Percentiles rank a stretch among this genome's conserved stretches.
Evolutionary conservation across 2,888 invertebrate genomes (phyloP).

Genomic region (Abscondita cerata): DNA sequence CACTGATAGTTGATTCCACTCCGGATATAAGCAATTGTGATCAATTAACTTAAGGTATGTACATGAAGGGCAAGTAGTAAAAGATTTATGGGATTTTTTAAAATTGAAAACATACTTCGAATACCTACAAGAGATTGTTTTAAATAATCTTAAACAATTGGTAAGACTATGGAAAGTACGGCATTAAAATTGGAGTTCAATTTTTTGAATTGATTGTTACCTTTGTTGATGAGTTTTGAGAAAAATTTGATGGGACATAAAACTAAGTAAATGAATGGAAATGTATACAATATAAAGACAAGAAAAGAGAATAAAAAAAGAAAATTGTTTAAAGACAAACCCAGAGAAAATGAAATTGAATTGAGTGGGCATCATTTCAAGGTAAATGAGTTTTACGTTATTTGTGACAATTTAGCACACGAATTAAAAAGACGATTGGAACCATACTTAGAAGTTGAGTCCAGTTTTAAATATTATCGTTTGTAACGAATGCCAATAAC

Average conservation of each 20-base stretch:
- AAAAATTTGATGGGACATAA: not conserved
- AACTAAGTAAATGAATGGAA: not conserved
- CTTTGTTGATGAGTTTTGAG: not conserved
- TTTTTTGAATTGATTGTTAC: not conserved
- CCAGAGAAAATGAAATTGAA: not conserved
- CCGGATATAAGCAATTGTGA: not conserved
- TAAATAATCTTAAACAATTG: not conserved
- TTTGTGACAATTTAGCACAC: not conserved
- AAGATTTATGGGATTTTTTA: not conserved
- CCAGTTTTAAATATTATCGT: too few relatives aligned
- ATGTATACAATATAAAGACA: not conserved
- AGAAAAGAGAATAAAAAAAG: constrained; percentile 5
- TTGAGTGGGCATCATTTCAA: constrained; percentile 1
- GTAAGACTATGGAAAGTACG: not conserved
- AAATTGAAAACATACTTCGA: not conserved
- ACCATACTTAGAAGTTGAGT: not conserved
- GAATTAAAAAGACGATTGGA: not conserved
- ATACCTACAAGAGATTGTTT: not conserved
- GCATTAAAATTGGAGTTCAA: not conserved
- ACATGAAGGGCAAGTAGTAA: constrained; percentile 1
- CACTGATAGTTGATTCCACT: constrained; percentile 1
- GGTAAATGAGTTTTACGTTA: not conserved
- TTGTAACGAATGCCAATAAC: too few relatives aligned
- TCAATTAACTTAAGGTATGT: not conserved
- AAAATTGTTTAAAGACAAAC: not conserved